phyloP scores from a whole-genome alignment of 1,140 invertebrate species.

The Wiebesia pumilae region DNA sequence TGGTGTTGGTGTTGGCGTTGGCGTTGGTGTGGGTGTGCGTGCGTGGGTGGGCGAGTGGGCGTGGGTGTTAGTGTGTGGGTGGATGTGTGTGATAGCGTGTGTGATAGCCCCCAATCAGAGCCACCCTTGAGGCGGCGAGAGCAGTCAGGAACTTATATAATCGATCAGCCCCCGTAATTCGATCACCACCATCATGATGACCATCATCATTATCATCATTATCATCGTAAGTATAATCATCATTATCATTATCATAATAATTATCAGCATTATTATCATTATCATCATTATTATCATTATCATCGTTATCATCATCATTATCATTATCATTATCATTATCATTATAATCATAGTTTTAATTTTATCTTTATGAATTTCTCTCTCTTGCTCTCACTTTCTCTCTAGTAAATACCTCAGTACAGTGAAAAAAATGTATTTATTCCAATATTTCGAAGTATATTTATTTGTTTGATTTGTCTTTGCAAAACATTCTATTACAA shows the following conservation, averaged over 20 bases:
- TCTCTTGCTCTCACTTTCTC: conserved; percentile 20
- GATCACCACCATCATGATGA: background rate
- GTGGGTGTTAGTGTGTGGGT: too few relatives aligned
- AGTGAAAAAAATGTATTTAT: conserved; percentile 42
- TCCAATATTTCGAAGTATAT: conserved; percentile 12
- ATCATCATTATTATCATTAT: conserved; percentile 12
- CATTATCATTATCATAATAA: background rate
- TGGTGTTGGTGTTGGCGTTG: too few relatives aligned
- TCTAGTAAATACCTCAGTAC: background rate
- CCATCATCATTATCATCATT: conserved; percentile 2
- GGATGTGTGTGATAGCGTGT: too few relatives aligned
- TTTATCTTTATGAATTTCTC: conserved; percentile 9
- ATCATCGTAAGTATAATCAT: background rate
- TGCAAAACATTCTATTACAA: background rate
- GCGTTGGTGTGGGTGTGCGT: too few relatives aligned
- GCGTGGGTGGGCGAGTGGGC: too few relatives aligned
- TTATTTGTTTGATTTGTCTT: conserved; percentile 9
- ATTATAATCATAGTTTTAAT: background rate
- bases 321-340: background rate
- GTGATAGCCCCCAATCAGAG: conserved; percentile 40
- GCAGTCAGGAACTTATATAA: conserved; percentile 53
- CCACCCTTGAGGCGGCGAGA: conserved; percentile 39
- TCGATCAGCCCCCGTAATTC: conserved; percentile 33
- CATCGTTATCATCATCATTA: background rate
- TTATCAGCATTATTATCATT: background rate